A percentile compares a stretch with the other conserved stretches of the same genome.
These are phyloP conservation scores for Cantharis rustica DNA, from an alignment of 2,888 invertebrate genomes.

Conservation along the genomic window DNA sequence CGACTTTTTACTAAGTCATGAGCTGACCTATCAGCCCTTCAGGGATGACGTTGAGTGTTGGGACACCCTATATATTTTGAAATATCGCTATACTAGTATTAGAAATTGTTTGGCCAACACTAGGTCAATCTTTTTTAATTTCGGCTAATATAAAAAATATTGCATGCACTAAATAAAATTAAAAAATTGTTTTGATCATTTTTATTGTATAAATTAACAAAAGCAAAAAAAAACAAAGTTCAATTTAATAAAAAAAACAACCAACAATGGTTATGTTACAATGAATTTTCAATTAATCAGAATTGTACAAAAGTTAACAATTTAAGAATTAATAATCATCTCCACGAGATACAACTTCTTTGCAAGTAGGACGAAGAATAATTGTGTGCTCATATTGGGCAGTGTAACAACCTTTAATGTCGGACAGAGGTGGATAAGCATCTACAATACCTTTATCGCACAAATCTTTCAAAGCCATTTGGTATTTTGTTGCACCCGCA, in stretches of 20 bases:
- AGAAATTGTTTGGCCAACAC: no score
- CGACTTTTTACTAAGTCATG: no score
- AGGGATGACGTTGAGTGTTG: no score
- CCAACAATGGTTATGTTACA: not conserved
- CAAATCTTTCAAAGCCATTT: conserved; percentile 97
- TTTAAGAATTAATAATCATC: conserved; percentile 60
- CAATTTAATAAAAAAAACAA: not conserved
- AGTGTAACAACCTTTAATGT: conserved; percentile 96
- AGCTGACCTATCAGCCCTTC: no score
- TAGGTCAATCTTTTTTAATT: no score
- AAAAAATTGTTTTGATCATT: not conserved
- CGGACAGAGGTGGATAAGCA: conserved; percentile 97
- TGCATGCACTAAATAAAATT: not conserved
- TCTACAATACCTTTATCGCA: conserved; percentile 98
- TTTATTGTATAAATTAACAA: not conserved
- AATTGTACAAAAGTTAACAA: not conserved
- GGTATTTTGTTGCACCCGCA: conserved; percentile 94
- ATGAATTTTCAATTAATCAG: not conserved
- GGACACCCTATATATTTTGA: no score
- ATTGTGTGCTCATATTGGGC: conserved; percentile 99
- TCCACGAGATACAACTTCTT: conserved; percentile 96
- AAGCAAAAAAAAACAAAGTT: not conserved
- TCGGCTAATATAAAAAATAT: no score
- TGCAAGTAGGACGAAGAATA: conserved; percentile 95
- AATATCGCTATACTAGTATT: no score